These are phyloP conservation scores for Drosophila santomea DNA, from an alignment of 1,140 invertebrate species.

Conservation along the genomic window DNA sequence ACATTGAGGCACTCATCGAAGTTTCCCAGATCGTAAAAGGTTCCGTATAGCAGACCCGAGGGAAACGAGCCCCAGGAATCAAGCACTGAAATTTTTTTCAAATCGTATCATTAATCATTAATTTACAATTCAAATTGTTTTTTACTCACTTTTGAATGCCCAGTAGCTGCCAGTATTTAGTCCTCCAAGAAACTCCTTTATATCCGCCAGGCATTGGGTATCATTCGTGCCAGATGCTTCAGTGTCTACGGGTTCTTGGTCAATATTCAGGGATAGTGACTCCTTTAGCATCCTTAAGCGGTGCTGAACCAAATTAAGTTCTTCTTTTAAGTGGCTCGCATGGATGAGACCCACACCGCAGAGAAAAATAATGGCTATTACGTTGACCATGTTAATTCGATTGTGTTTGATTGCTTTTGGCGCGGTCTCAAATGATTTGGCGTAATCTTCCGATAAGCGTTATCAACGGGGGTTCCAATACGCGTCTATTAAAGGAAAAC, in stretches of 20 bases:
- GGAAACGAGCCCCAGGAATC: conserved; percentile 58
- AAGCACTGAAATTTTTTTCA: conserved; percentile 33
- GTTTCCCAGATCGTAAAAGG: conserved; percentile 54
- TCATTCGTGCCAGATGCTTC: neutral
- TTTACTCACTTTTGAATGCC: conserved; percentile 32
- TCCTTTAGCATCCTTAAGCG: conserved; percentile 1
- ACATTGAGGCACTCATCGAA: conserved; percentile 53
- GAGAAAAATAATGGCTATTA: conserved; percentile 4
- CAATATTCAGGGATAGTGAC: neutral
- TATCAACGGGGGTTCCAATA: conserved; percentile 26
- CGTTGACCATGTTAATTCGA: conserved; percentile 16
- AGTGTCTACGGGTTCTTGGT: conserved; percentile 1
- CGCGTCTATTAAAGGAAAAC: conserved; percentile 7
- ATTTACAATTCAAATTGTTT: no score
- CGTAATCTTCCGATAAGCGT: conserved; percentile 23
- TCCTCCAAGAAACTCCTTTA: conserved; percentile 1
- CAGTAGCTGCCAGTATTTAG: neutral
- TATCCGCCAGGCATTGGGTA: conserved; percentile 8
- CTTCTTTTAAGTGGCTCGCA: neutral
- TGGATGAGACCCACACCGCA: conserved; percentile 4
- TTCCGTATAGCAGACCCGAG: conserved; percentile 11
- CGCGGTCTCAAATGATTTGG: neutral
- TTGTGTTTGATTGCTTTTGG: neutral
- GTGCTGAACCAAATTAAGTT: neutral
- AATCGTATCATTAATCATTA: neutral